Conservation (phyloP, 1,140 invertebrate genomes). For the Amyelois transitella region DNA sequence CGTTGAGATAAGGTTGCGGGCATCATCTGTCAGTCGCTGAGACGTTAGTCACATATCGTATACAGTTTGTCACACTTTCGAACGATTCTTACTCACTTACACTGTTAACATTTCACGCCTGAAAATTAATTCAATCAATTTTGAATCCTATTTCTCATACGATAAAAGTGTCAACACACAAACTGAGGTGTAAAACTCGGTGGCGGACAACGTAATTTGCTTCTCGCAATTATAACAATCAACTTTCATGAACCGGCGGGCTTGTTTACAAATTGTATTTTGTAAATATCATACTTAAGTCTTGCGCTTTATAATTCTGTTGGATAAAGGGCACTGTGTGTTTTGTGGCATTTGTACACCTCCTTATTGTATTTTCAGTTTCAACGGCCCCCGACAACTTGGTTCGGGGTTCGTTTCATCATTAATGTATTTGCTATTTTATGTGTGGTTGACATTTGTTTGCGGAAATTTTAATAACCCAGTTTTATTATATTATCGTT, state of each 20-base stretch:
- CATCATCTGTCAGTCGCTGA: conserved; percentile 16
- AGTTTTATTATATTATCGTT: no score
- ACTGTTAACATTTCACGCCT: neutral
- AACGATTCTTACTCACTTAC: conserved; percentile 8
- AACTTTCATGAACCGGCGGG: conserved; percentile 18
- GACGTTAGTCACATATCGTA: conserved; percentile 16
- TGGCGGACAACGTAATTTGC: conserved; percentile 15
- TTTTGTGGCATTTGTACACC: neutral
- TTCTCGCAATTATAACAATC: conserved; percentile 22
- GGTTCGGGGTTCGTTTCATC: no score
- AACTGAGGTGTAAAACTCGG: neutral
- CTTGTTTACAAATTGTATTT: conserved; percentile 25
- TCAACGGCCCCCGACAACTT: neutral
- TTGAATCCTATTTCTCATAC: neutral
- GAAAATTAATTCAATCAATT: neutral
- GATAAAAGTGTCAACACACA: neutral
- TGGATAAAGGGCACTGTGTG: neutral
- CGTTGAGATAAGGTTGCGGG: conserved; percentile 15
- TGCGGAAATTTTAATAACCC: no score
- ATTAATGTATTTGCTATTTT: neutral
- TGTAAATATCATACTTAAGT: conserved; percentile 16
- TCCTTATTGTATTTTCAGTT: neutral
- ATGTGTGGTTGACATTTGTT: neutral
- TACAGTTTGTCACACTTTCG: conserved; percentile 12
- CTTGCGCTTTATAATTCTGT: conserved; percentile 7